phyloP scores from a whole-genome alignment of 2,797 vertebrate genomes.

The Lindbergichthys nudifrons region DNA sequence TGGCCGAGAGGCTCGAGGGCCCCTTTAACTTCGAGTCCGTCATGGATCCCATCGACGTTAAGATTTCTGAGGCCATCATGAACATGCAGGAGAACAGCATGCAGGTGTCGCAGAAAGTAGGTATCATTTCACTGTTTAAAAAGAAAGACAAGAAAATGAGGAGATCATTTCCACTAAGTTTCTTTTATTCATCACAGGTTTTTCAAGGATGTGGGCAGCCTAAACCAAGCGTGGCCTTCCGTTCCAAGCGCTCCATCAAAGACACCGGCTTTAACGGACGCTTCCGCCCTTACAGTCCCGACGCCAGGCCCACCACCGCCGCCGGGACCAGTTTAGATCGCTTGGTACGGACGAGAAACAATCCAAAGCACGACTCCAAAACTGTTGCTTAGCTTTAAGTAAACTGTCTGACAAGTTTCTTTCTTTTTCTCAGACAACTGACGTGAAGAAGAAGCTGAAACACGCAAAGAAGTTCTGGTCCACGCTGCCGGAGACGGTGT shows the following conservation, averaged over 20 bases:
- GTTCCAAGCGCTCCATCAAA: slow-evolving; percentile 87
- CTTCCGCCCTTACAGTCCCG: slow-evolving; percentile 93
- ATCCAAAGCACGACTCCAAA: neutral
- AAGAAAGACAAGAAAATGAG: neutral
- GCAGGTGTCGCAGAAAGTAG: slow-evolving; percentile 96
- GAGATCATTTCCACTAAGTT: neutral
- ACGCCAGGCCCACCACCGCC: slow-evolving; percentile 94
- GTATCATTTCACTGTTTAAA: slow-evolving; percentile 22
- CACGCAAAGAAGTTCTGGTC: slow-evolving; percentile 99
- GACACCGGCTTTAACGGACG: slow-evolving; percentile 89
- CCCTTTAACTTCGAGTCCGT: slow-evolving; percentile 98
- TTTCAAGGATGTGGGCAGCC: slow-evolving; percentile 97
- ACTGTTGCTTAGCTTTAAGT: neutral
- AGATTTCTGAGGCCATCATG: slow-evolving; percentile 98
- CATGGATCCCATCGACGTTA: slow-evolving; percentile 97
- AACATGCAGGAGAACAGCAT: slow-evolving; percentile 99
- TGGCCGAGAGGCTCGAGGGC: slow-evolving; percentile 94
- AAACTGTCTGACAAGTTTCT: neutral
- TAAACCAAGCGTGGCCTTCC: slow-evolving; percentile 79
- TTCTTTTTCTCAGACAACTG: slow-evolving; percentile 85
- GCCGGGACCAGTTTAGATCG: slow-evolving; percentile 96
- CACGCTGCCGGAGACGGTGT: slow-evolving; percentile 92
- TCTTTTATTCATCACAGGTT: slow-evolving; percentile 81
- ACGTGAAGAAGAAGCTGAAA: slow-evolving; percentile 97
- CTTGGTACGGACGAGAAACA: slow-evolving; percentile 85